These are phyloP conservation scores for Ostrea denselamellosa DNA, from an alignment of 1,140 invertebrate genomes.

Conservation along the genomic window DNA sequence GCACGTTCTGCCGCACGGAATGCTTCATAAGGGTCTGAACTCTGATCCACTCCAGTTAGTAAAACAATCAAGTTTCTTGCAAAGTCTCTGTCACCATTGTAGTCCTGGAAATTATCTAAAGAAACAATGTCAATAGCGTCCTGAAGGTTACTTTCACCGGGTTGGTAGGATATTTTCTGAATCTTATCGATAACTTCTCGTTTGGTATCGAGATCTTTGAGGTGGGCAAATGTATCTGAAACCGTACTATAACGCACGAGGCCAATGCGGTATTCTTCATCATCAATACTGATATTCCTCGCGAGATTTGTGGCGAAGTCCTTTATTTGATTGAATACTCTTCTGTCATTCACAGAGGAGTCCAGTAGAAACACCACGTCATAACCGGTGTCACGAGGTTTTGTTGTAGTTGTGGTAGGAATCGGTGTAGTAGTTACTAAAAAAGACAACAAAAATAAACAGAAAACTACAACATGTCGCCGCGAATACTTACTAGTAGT, in stretches of 20 bases:
- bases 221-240: constrained; percentile 65
- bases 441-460: too few species aligned
- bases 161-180: constrained; percentile 52
- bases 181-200: constrained; percentile 61
- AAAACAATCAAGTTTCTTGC: constrained; percentile 71
- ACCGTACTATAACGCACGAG: constrained; percentile 66
- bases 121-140: constrained; percentile 68
- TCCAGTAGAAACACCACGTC: constrained; percentile 76
- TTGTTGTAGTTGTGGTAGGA: constrained; percentile 22
- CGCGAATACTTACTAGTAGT: too few species aligned
- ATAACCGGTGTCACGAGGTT: constrained; percentile 57
- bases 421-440: constrained; percentile 35
- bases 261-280: constrained; percentile 68
- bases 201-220: constrained; percentile 65
- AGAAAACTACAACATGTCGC: too few species aligned
- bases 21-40: constrained; percentile 54
- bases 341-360: constrained; percentile 64
- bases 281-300: constrained; percentile 62
- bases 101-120: constrained; percentile 64
- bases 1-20: constrained; percentile 60
- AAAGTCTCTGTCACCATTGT: constrained; percentile 70
- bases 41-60: constrained; percentile 68
- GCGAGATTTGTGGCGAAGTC: constrained; percentile 63
- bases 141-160: constrained; percentile 65
- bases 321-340: constrained; percentile 69